Conservation (phyloP, 1,140 invertebrate genomes). For the Campoletis sonorensis region DNA sequence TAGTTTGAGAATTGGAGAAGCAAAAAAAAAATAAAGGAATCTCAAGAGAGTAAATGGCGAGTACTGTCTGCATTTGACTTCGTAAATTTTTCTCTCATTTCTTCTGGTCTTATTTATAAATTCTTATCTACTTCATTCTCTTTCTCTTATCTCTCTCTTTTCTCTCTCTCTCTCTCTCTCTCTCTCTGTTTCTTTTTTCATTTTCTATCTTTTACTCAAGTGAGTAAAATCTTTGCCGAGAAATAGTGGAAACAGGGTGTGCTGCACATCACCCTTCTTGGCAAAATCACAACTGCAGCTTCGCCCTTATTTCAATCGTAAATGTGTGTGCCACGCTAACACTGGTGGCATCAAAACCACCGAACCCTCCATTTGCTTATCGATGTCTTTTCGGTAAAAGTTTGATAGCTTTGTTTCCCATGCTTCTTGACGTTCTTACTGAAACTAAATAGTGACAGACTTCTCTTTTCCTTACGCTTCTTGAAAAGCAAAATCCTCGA, state of each 20-base stretch:
- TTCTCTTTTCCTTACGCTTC: constrained; percentile 38
- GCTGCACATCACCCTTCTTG: not conserved
- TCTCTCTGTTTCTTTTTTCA: no score
- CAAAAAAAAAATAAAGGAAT: not conserved
- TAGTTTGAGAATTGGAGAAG: constrained; percentile 8
- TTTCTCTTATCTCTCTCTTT: not conserved
- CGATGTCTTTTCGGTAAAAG: constrained; percentile 33
- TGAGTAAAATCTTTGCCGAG: not conserved
- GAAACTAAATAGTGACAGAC: constrained; percentile 67
- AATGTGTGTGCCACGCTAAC: not conserved
- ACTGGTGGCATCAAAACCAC: not conserved
- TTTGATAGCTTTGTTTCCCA: constrained; percentile 51
- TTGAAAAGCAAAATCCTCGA: not conserved
- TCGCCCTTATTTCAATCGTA: constrained; percentile 18
- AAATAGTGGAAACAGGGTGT: not conserved
- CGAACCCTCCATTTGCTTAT: not conserved
- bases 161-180: not conserved
- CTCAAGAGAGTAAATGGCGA: not conserved
- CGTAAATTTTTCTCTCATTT: not conserved
- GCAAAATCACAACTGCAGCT: constrained; percentile 19
- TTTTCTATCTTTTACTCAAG: not conserved
- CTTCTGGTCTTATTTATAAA: not conserved
- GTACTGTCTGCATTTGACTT: constrained; percentile 8
- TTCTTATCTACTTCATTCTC: not conserved
- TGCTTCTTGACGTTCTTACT: constrained; percentile 54